phyloP scores from a whole-genome alignment of 2,113 vertebrate species.

The Myrmecobius fasciatus region DNA sequence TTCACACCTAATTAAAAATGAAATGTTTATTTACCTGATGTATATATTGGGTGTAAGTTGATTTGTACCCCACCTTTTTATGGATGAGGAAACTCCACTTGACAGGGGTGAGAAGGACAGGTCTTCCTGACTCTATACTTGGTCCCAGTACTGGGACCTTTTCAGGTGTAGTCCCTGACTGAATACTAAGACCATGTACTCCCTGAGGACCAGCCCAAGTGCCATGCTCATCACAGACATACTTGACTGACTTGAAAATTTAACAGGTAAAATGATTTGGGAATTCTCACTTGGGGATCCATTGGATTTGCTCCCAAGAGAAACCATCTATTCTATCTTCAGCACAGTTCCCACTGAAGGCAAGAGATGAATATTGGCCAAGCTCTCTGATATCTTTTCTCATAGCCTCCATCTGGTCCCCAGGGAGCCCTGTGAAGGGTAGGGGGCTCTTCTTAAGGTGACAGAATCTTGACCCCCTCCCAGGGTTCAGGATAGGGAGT shows the following conservation, averaged over 20 bases:
- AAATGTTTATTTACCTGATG: neutral
- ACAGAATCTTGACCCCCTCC: neutral
- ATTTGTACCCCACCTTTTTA: neutral
- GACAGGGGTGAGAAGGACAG: neutral
- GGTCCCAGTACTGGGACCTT: neutral
- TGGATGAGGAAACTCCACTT: neutral
- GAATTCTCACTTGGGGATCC: neutral
- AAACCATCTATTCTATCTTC: neutral
- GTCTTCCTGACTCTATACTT: neutral
- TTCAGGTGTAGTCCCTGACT: neutral
- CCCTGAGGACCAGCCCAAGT: neutral
- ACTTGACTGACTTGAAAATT: neutral
- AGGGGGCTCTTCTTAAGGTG: neutral
- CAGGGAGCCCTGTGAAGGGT: neutral
- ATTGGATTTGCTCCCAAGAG: neutral
- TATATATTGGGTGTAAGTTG: neutral
- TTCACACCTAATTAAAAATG: neutral
- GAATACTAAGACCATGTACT: neutral
- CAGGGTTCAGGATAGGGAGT: neutral
- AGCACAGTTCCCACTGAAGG: neutral
- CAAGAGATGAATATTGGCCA: neutral
- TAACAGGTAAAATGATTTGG: neutral
- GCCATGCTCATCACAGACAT: neutral
- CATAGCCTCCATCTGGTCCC: neutral
- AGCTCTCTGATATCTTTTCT: neutral